phyloP scores from a whole-genome alignment of 1,140 invertebrate genomes.

The Acromyrmex heyeri region DNA sequence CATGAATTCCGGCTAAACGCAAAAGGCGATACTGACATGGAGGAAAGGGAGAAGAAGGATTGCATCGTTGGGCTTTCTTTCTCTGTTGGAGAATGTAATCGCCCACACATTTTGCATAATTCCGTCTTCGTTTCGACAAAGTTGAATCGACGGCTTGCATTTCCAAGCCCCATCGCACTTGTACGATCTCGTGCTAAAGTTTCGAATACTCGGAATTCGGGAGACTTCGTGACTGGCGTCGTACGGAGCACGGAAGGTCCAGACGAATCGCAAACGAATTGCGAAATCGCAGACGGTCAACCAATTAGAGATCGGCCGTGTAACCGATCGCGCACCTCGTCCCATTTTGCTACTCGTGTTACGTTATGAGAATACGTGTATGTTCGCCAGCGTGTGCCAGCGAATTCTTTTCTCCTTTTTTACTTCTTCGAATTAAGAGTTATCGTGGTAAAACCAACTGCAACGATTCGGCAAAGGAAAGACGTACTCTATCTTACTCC shows the following conservation, averaged over 20 bases:
- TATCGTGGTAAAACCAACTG: neutral
- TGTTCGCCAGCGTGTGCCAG: neutral
- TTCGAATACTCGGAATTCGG: neutral
- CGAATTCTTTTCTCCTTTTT: constrained; percentile 8
- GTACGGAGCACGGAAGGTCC: neutral
- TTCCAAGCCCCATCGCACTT: neutral
- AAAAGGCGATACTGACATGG: neutral
- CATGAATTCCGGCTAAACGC: constrained; percentile 11
- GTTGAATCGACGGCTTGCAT: neutral
- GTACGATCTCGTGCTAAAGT: neutral
- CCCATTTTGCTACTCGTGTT: constrained; percentile 33
- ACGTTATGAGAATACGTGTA: constrained; percentile 22
- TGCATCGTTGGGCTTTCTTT: constrained; percentile 71
- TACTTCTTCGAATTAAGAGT: constrained; percentile 44
- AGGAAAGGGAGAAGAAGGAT: neutral
- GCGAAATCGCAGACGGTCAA: constrained; percentile 37
- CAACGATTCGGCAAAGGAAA: constrained; percentile 18
- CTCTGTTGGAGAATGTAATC: constrained; percentile 43
- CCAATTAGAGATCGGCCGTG: constrained; percentile 58
- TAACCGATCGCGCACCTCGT: constrained; percentile 53
- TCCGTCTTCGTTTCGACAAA: constrained; percentile 17
- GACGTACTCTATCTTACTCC: neutral
- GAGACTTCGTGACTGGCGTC: neutral
- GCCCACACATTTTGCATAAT: neutral
- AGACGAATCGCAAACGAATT: constrained; percentile 37